phyloP scores from a whole-genome alignment of 2,888 invertebrate species.

The Thalpophila matura region DNA sequence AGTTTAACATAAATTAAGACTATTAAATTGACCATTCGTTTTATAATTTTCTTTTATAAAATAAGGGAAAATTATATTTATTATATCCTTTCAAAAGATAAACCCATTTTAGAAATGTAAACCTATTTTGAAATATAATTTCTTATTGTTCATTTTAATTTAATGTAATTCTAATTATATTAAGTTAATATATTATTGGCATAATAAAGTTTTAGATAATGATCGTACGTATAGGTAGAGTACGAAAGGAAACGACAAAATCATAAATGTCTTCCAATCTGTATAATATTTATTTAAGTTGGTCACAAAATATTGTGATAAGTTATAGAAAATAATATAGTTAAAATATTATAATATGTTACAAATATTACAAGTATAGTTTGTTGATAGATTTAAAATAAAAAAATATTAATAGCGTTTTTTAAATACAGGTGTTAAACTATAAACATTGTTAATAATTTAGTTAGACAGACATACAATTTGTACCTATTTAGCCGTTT shows the following conservation, averaged over 20 bases:
- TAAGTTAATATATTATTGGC: slow-evolving; percentile 65
- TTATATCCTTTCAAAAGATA: neutral
- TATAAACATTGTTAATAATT: slow-evolving; percentile 1
- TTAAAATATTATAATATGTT: slow-evolving; percentile 48
- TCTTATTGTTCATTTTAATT: slow-evolving; percentile 45
- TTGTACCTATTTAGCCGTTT: too few species aligned
- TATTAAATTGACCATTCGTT: too few species aligned
- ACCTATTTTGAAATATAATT: slow-evolving; percentile 50
- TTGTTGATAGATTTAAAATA: slow-evolving; percentile 51
- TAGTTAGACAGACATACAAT: neutral
- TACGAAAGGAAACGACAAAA: slow-evolving; percentile 75
- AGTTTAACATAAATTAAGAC: too few species aligned
- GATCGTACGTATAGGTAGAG: slow-evolving; percentile 12
- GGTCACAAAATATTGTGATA: slow-evolving; percentile 66
- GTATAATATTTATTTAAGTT: slow-evolving; percentile 70
- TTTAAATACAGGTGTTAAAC: slow-evolving; percentile 45
- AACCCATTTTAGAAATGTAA: neutral
- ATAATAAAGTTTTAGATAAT: slow-evolving; percentile 67
- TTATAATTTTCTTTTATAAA: neutral
- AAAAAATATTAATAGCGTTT: slow-evolving; percentile 24
- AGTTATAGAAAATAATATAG: slow-evolving; percentile 48
- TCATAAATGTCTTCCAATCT: slow-evolving; percentile 82
- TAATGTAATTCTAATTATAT: slow-evolving; percentile 44
- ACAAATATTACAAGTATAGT: slow-evolving; percentile 40
- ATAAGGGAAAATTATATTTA: neutral